Conservation (phyloP, 1,140 invertebrate genomes). For the Leptonema lineaticorne region DNA sequence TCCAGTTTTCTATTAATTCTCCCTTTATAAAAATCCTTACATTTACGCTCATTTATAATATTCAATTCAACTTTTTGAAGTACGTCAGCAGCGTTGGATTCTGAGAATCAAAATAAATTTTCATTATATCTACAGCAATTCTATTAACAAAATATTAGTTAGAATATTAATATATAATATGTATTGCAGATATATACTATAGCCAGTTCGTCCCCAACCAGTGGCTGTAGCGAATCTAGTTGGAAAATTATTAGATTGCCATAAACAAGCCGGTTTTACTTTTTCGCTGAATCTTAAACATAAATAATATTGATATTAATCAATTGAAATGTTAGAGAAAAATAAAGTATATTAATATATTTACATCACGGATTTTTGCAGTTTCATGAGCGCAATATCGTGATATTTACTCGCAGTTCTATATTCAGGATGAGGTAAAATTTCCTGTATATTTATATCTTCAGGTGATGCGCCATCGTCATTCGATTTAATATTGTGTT, state of each 20-base stretch:
- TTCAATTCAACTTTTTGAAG: conserved; percentile 61
- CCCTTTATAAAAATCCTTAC: conserved; percentile 53
- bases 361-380: too few relatives aligned
- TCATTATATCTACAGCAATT: neutral
- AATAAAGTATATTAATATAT: too few relatives aligned
- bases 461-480: conserved; percentile 23
- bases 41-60: conserved; percentile 55
- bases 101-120: neutral
- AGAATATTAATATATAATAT: neutral
- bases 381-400: conserved; percentile 51
- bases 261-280: conserved; percentile 59
- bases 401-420: conserved; percentile 50
- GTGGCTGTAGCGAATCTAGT: conserved; percentile 45
- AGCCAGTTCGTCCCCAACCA: conserved; percentile 45
- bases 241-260: conserved; percentile 42
- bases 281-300: conserved; percentile 43
- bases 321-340: too few relatives aligned
- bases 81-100: conserved; percentile 52
- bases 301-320: too few relatives aligned
- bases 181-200: neutral
- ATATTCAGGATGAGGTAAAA: conserved; percentile 55
- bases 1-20: conserved; percentile 47
- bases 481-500: conserved; percentile 19
- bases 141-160: neutral
- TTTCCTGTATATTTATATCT: conserved; percentile 45